phyloP scores from a whole-genome alignment of 2,797 vertebrate species.

The Phrynocephalus vlangalii region DNA sequence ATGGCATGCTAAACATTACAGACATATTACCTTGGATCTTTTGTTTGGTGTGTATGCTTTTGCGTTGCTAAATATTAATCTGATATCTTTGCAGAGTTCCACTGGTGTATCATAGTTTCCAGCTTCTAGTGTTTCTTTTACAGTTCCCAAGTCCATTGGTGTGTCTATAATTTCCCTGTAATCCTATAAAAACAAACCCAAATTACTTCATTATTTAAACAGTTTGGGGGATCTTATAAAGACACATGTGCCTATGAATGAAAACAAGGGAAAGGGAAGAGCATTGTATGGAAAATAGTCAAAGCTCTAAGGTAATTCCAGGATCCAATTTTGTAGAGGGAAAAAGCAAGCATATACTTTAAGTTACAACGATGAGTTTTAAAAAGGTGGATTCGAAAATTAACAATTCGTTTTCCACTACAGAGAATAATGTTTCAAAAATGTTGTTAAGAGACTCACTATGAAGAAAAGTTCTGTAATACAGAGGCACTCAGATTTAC shows the following conservation, averaged over 20 bases:
- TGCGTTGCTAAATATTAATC: slow-evolving; percentile 95
- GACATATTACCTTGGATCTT: slow-evolving; percentile 89
- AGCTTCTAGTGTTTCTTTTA: slow-evolving; percentile 87
- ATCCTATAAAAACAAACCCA: slow-evolving; percentile 80
- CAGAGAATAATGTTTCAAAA: background rate
- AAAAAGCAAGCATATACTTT: background rate
- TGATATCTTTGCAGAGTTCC: slow-evolving; percentile 94
- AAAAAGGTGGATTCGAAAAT: background rate
- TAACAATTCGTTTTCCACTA: background rate
- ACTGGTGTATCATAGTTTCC: slow-evolving; percentile 91
- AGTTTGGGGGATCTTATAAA: background rate
- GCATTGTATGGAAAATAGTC: background rate
- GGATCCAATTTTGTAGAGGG: background rate
- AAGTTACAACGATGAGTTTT: background rate
- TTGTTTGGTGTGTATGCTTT: slow-evolving; percentile 98
- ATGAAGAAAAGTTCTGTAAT: background rate
- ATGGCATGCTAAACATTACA: rapidly evolving
- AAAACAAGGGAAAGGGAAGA: background rate
- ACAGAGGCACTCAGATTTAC: no score
- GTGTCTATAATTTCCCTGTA: slow-evolving; percentile 92
- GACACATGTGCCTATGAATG: background rate
- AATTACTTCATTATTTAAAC: slow-evolving; percentile 3
- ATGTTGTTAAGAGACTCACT: background rate
- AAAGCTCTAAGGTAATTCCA: background rate
- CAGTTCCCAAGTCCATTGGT: slow-evolving; percentile 95